phyloP scores from a whole-genome alignment of 2,113 vertebrate genomes.

The Brachyhypopomus gauderio region DNA sequence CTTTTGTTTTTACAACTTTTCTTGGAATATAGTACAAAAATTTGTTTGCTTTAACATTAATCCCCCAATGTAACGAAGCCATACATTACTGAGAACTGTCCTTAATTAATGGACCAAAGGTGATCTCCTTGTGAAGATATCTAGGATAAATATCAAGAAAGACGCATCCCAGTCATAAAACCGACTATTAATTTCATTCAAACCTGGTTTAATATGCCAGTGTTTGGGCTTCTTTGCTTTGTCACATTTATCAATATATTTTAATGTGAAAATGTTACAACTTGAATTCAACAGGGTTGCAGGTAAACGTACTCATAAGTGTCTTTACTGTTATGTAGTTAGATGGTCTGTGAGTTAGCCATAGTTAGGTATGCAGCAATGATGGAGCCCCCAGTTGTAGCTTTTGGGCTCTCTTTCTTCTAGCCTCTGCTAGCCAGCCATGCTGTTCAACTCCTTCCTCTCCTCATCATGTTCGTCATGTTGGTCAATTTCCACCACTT shows the following conservation, averaged over 20 bases:
- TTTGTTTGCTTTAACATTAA: background rate
- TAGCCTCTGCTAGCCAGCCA: background rate
- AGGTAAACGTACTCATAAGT: background rate
- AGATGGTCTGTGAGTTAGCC: constrained; percentile 14
- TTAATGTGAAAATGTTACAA: background rate
- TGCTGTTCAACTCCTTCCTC: background rate
- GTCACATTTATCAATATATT: background rate
- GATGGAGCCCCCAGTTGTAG: constrained; percentile 38
- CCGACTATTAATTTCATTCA: background rate
- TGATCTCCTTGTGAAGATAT: too few species aligned
- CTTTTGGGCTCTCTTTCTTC: constrained; percentile 28
- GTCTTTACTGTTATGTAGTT: background rate
- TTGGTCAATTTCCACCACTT: background rate
- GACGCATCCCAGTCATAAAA: background rate
- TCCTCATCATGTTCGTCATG: background rate
- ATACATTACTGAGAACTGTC: background rate
- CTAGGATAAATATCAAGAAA: too few species aligned
- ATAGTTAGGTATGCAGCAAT: constrained; percentile 24
- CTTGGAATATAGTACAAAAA: background rate
- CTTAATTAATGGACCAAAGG: background rate
- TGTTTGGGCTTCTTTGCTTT: too few species aligned
- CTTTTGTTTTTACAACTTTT: background rate
- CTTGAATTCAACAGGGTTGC: background rate
- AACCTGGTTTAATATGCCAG: background rate
- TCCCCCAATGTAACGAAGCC: background rate